A percentile compares a stretch with the other conserved stretches of the same genome.
Conservation (phyloP, 2,797 vertebrate genomes). For the Sebastes trivittatus region DNA sequence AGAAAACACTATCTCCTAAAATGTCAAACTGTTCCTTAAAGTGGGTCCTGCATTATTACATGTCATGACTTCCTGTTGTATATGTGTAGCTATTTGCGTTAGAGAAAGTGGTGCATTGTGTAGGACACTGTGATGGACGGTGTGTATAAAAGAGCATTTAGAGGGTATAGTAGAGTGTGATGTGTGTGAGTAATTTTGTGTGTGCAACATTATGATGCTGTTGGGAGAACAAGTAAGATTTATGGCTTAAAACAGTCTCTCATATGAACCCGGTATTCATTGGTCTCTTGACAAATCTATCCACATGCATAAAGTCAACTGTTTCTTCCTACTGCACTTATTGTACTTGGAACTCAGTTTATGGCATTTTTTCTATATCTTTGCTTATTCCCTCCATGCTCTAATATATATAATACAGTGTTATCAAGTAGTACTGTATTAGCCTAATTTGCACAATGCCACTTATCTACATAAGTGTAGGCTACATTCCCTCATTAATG, state of each 20-base stretch:
- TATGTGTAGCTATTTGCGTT: neutral
- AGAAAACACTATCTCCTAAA: too few species aligned
- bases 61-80: neutral
- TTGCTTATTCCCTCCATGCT: neutral
- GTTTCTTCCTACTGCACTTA: neutral
- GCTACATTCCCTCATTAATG: neutral
- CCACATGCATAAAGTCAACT: neutral
- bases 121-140: neutral
- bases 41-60: neutral
- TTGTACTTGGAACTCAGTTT: neutral
- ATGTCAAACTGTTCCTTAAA: neutral
- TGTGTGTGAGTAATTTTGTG: neutral
- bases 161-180: neutral
- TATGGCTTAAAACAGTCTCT: conserved; percentile 1
- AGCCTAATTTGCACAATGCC: neutral
- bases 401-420: neutral
- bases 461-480: neutral
- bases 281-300: conserved; percentile 16
- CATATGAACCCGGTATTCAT: neutral
- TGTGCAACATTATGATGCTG: neutral
- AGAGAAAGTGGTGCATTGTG: neutral
- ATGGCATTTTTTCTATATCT: neutral
- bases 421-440: neutral
- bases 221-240: neutral
- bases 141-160: neutral